A percentile compares a stretch with the other conserved stretches of the same genome.
Evolutionary conservation across 2,888 invertebrate genomes (phyloP).

Genomic region (Plagiodera versicolora): DNA sequence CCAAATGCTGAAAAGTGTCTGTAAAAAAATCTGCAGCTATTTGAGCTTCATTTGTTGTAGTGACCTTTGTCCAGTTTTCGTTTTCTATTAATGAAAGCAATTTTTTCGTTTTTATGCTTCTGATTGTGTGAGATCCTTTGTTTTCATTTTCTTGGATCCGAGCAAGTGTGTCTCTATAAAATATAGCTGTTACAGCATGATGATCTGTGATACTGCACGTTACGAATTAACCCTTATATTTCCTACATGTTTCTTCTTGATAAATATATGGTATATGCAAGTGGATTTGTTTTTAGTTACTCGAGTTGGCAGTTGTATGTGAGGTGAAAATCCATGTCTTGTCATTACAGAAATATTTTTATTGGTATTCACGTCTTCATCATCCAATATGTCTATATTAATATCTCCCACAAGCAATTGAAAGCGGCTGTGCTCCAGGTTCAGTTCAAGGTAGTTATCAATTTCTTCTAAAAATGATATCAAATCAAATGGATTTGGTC

Average conservation of each 20-base stretch:
- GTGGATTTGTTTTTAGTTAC: constrained; percentile 3
- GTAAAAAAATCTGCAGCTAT: constrained; percentile 7
- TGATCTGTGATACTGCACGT: constrained; percentile 6
- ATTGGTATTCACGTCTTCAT: constrained; percentile 16
- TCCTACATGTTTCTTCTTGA: not conserved
- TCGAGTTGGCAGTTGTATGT: constrained; percentile 3
- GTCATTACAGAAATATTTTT: constrained; percentile 18
- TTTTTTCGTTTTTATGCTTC: constrained; percentile 10
- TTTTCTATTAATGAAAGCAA: constrained; percentile 6
- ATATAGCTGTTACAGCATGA: not conserved
- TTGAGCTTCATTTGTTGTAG: constrained; percentile 11
- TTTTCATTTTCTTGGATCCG: constrained; percentile 1
- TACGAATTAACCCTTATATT: constrained; percentile 11
- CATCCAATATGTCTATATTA: constrained; percentile 15
- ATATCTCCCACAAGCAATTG: constrained; percentile 15
- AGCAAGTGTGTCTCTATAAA: constrained; percentile 1
- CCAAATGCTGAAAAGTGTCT: constrained; percentile 13
- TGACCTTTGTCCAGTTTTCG: constrained; percentile 11
- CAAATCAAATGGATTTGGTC: constrained; percentile 13
- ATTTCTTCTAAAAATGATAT: constrained; percentile 18
- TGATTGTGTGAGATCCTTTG: constrained; percentile 4
- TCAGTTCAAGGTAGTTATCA: constrained; percentile 18
- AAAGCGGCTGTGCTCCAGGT: constrained; percentile 16
- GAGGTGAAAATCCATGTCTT: constrained; percentile 14
- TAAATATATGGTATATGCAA: not conserved